phyloP scores from a whole-genome alignment of 1,140 invertebrate species.

The Drosophila kikkawai region DNA sequence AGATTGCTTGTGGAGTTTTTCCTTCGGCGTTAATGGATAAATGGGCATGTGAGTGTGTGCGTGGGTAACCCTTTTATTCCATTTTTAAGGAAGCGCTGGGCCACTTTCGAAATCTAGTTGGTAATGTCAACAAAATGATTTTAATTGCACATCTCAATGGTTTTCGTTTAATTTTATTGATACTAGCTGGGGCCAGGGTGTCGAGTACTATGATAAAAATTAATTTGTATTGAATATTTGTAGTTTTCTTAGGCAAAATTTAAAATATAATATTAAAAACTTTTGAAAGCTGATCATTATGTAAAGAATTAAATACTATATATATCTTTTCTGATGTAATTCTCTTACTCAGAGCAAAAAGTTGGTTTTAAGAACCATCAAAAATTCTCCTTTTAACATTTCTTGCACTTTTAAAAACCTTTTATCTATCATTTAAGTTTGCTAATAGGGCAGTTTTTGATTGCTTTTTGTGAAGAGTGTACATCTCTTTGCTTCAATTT shows the following conservation, averaged over 20 bases:
- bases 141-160: constrained; percentile 31
- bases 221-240: background rate
- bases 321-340: too few species aligned
- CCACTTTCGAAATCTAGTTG: constrained; percentile 43
- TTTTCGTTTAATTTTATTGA: constrained; percentile 24
- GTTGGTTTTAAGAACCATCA: too few species aligned
- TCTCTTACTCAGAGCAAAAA: too few species aligned
- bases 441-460: too few species aligned
- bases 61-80: constrained; percentile 33
- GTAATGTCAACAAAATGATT: constrained; percentile 38
- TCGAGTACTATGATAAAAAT: too few species aligned
- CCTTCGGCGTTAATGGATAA: constrained; percentile 77
- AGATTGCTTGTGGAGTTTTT: constrained; percentile 78
- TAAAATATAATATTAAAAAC: background rate
- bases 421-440: background rate
- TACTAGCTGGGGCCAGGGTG: background rate
- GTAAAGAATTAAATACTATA: too few species aligned
- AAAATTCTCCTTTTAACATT: too few species aligned
- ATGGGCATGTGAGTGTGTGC: constrained; percentile 52
- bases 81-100: constrained; percentile 17
- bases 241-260: background rate
- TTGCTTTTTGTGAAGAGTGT: constrained; percentile 22
- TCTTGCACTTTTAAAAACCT: background rate
- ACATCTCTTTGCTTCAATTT: constrained; percentile 32
- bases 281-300: background rate